Conservation (phyloP, 2,888 invertebrate species). For the Platycnemis pennipes region DNA sequence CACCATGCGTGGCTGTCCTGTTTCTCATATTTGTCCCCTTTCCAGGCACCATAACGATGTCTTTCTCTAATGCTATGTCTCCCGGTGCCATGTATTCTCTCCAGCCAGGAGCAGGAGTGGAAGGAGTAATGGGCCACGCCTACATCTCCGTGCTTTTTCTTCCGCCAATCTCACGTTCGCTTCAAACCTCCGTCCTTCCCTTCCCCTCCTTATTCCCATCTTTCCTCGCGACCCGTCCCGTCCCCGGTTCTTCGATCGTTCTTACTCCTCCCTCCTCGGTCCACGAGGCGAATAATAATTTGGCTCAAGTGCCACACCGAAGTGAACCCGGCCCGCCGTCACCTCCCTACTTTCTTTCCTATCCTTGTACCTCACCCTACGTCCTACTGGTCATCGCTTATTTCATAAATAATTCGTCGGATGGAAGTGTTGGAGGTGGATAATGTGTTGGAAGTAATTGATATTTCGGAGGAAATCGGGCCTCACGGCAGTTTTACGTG, state of each 20-base stretch:
- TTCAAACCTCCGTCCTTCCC: background rate
- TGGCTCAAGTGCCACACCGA: background rate
- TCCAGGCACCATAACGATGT: too few species aligned
- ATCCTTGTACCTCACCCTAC: background rate
- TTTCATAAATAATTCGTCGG: background rate
- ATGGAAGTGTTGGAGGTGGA: background rate
- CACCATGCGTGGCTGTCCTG: too few species aligned
- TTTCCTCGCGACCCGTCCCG: background rate
- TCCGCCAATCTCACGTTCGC: too few species aligned
- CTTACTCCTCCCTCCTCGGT: background rate
- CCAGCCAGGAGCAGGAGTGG: too few species aligned
- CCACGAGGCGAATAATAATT: conserved; percentile 24
- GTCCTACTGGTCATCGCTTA: background rate
- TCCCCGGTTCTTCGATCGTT: background rate
- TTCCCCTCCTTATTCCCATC: background rate
- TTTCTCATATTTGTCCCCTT: too few species aligned
- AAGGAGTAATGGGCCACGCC: too few species aligned
- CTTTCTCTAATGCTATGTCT: too few species aligned
- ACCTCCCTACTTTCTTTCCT: background rate
- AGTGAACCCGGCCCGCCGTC: background rate
- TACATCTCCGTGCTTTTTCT: too few species aligned
- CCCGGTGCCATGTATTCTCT: too few species aligned
- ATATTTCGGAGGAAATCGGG: too few species aligned
- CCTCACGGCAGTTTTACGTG: too few species aligned
- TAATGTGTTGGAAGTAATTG: too few species aligned